Conservation (phyloP, 2,113 vertebrate species). For the Myrmecophaga tridactyla region DNA sequence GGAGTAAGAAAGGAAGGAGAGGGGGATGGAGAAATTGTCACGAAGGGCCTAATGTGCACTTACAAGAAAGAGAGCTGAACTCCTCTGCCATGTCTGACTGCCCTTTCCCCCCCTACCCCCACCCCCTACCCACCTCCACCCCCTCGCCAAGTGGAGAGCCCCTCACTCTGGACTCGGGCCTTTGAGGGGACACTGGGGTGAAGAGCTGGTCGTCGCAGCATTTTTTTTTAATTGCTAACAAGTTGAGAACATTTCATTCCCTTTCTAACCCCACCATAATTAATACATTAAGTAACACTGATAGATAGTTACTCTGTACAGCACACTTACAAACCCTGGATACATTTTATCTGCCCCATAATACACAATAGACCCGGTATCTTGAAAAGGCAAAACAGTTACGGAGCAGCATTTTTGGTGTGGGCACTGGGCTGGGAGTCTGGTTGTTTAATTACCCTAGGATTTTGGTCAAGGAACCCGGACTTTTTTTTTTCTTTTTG, state of each 20-base stretch:
- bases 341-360: too few relatives aligned
- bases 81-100: neutral
- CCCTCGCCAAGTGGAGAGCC: accelerated
- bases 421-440: neutral
- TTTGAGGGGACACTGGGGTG: neutral
- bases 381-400: too few relatives aligned
- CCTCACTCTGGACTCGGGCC: neutral
- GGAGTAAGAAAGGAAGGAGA: neutral
- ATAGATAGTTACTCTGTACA: too few relatives aligned
- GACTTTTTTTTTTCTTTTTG: too few relatives aligned
- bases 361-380: too few relatives aligned
- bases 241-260: too few relatives aligned
- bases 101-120: neutral
- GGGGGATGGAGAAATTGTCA: neutral
- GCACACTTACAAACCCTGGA: too few relatives aligned
- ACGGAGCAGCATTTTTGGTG: neutral
- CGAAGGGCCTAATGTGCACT: too few relatives aligned
- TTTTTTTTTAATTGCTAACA: too few relatives aligned
- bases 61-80: neutral
- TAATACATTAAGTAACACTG: too few relatives aligned
- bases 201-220: neutral
- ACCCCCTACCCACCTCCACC: too few relatives aligned
- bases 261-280: too few relatives aligned
- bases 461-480: neutral
- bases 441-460: neutral